A percentile compares a stretch with the other conserved stretches of the same genome.
These are phyloP conservation scores for Enteromius argenteus DNA, from an alignment of 2,797 vertebrate species.

Conservation along the genomic window DNA sequence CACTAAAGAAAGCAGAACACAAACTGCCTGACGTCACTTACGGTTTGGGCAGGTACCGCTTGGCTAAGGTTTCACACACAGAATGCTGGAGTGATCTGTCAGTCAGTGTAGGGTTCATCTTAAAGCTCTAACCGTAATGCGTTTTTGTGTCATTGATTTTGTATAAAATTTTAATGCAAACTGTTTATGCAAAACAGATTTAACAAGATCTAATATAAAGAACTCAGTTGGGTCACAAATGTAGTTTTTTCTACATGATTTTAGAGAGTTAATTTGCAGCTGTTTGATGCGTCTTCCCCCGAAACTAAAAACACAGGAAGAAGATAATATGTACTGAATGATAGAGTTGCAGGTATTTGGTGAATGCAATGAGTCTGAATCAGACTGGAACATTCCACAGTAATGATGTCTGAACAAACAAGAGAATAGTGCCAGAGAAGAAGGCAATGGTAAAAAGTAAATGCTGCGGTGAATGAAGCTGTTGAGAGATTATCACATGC, in stretches of 20 bases:
- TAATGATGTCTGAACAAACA: constrained; percentile 36
- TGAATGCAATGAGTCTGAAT: constrained; percentile 56
- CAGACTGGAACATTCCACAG: constrained; percentile 36
- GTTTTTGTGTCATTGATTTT: background rate
- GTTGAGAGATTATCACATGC: background rate
- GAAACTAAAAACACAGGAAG: constrained; percentile 24
- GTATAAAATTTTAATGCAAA: constrained; percentile 36
- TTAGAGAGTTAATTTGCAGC: background rate
- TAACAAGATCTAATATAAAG: background rate
- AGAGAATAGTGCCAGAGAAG: background rate
- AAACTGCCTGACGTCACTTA: constrained; percentile 18
- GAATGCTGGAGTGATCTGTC: background rate
- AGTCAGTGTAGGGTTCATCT: background rate
- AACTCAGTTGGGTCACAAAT: background rate
- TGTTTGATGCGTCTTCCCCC: background rate
- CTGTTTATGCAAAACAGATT: constrained; percentile 26
- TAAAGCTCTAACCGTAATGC: background rate
- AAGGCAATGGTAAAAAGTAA: background rate
- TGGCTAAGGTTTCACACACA: constrained; percentile 18
- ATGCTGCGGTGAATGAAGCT: constrained; percentile 15
- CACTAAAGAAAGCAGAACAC: background rate
- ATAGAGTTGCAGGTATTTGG: constrained; percentile 33
- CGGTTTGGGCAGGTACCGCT: background rate
- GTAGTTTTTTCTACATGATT: background rate
- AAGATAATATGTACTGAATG: background rate